Evolutionary conservation across 2,888 invertebrate genomes (phyloP), one percentile per base, ranked within the genome.

Genomic region (Cybosia mesomella): DNA sequence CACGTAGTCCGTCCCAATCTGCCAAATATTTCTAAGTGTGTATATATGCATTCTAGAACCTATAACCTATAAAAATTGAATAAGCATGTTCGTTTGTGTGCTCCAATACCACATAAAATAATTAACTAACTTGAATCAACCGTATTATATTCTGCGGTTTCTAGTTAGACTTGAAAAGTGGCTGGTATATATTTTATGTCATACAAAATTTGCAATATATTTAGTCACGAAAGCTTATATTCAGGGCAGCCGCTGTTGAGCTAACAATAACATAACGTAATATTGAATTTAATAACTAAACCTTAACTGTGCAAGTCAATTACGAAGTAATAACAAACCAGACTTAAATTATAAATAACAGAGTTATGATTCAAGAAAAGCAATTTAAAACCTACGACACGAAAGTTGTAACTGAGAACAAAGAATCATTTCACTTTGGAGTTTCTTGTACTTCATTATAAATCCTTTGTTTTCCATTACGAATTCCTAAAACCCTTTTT

Each of bases 241-340:
- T 58, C 49, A 63, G 55, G 32, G 67, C 66, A 63, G 67, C 43
- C 22, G 53, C 57, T 54, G 22, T 61, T 61, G 74, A 69, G 53
- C 64, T 69, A 75, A 72, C 68, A 71, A 70, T 64, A 32, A 63
- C 58, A 62, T 24, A 5, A 70, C n/a, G 32, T 69, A 43, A 63
- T 71, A 72, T 69, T 74, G 28, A 67, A 74, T 74, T 73, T 59
- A 32, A 58, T 22, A 66, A 71, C 76, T 73, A 75, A 79, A 80
- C 79, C 72, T 77, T 74, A 73, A 83, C 79, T 71, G 72, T 72
- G 73, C 69, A 79, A 85, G 80, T 83, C 81, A 85, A 86, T 87
- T 87, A 86, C 62, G 61, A 60, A 79, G 73, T 61, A 79, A 83
- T 84, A 88, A 84, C 83, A 85, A 84, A 71, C 73, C 74, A 71